These are phyloP conservation scores for Columba janthina DNA, from an alignment of 2,113 vertebrate species.

Conservation along the genomic window DNA sequence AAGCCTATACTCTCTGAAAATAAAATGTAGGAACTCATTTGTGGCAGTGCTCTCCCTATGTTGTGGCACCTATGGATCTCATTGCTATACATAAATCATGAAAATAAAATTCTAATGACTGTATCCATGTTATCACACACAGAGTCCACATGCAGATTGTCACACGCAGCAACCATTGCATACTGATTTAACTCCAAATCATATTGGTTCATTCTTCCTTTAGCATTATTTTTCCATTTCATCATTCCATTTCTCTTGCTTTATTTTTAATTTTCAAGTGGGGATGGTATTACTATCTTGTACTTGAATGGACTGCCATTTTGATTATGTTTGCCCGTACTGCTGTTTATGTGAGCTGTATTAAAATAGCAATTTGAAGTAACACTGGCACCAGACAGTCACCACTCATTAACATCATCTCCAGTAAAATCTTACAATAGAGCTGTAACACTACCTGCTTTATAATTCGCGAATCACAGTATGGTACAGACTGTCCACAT, in stretches of 20 bases:
- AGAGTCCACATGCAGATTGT: background rate
- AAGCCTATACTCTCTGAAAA: background rate
- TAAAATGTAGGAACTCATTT: background rate
- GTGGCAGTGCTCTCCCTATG: fast-evolving
- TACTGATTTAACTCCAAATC: background rate
- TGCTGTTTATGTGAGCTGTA: conserved; percentile 15
- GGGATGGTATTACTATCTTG: background rate
- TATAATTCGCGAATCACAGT: background rate
- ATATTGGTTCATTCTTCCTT: background rate
- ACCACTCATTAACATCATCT: conserved; percentile 10
- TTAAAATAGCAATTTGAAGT: conserved; percentile 46
- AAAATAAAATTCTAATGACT: background rate
- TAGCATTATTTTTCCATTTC: background rate
- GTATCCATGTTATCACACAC: background rate
- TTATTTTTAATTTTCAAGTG: conserved; percentile 6
- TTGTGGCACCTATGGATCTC: background rate
- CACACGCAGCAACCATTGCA: background rate
- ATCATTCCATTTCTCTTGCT: background rate
- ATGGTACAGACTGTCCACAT: background rate
- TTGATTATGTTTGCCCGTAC: conserved; percentile 38
- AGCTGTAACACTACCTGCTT: background rate
- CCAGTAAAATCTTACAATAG: background rate
- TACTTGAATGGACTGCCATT: background rate
- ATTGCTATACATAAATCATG: background rate
- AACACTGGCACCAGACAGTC: conserved; percentile 2